Evolutionary conservation across 2,797 vertebrate species (phyloP).

Genomic region (Cryptoblepharus egeriae): DNA sequence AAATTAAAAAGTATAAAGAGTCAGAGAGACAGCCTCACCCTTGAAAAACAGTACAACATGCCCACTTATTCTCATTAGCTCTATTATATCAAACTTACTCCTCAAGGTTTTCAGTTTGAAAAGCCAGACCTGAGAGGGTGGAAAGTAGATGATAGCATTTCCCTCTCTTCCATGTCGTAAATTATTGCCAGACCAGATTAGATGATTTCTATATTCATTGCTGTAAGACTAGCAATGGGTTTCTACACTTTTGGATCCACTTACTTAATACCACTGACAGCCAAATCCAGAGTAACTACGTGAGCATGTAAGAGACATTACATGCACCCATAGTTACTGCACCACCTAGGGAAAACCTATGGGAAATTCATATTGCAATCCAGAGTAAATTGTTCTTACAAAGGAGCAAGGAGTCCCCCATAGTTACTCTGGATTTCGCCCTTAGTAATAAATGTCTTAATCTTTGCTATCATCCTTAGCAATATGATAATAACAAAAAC

Average conservation of each 20-base stretch:
- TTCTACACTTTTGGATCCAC: no score
- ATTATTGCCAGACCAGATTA: slow-evolving; percentile 70
- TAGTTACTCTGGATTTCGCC: no score
- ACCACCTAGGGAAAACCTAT: no score
- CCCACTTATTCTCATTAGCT: slow-evolving; percentile 74
- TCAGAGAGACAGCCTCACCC: slow-evolving; percentile 71
- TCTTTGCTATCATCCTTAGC: slow-evolving; percentile 62
- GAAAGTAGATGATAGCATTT: slow-evolving; percentile 57
- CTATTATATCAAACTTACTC: slow-evolving; percentile 69
- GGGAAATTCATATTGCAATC: no score
- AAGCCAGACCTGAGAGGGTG: slow-evolving; percentile 60
- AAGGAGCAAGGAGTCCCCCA: no score
- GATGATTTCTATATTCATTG: slow-evolving; percentile 66
- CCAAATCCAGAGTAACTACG: no score
- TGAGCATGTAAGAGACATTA: no score
- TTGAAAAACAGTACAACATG: slow-evolving; percentile 64
- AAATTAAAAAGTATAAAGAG: slow-evolving; percentile 81
- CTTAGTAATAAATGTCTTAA: slow-evolving; percentile 68
- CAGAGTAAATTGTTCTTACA: no score
- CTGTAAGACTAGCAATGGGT: slow-evolving; percentile 69
- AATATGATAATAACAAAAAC: slow-evolving; percentile 67
- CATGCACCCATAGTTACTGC: no score
- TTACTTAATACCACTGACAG: slow-evolving; percentile 68
- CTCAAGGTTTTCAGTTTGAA: slow-evolving; percentile 66
- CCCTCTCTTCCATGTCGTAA: slow-evolving; percentile 63